Evolutionary conservation across 2,888 invertebrate species (phyloP), one percentile per base, ranked within the genome.

Genomic region (Plagiodera versicolora): DNA sequence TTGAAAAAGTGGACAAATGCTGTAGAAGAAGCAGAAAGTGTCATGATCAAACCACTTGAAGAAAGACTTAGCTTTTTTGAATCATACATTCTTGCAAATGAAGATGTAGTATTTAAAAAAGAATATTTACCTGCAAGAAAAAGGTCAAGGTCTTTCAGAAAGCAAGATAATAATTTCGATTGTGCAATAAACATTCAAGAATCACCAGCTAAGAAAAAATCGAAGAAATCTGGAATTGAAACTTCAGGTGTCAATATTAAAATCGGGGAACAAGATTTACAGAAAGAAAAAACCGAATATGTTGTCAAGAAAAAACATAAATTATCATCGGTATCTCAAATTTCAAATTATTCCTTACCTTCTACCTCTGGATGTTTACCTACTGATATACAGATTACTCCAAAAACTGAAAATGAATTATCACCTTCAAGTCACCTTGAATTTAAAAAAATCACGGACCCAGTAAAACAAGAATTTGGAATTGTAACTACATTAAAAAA

Each of bases 1-100:
- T 14, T 48, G 14, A 35, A 61, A 50, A 67, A 66, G 56, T 94
- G 94, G 93, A 82, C 84, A 32, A 80, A 83, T 48, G 92, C 93
- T 0, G 86, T 93, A 0, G 82, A 84, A n/a, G 92, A 93, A 80
- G 92, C 92, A 0, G 88, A 89, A 71, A 81, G 81, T 53, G 81
- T 93, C 6, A 77, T 86, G 2, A 74, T 81, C 10, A 82, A 86
- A 73, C 82, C 84, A 11, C 81, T 84, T 59, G 77, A 84, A 45
- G 79, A 86, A n/a, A 83, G 89, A 64, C 81, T 86, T 46, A 82
- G 84, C 46, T 80, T 82, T 58, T 83, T 86, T 60, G 63, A 57
- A 17, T 14, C 14, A 10, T 14, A 10, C 14, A 1, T 14, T 14
- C 3, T 39, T 9, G 39, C n/a, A 14, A 39, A 39, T 39, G 39